phyloP scores from a whole-genome alignment of 2,113 vertebrate species.

The Pluvialis apricaria region DNA sequence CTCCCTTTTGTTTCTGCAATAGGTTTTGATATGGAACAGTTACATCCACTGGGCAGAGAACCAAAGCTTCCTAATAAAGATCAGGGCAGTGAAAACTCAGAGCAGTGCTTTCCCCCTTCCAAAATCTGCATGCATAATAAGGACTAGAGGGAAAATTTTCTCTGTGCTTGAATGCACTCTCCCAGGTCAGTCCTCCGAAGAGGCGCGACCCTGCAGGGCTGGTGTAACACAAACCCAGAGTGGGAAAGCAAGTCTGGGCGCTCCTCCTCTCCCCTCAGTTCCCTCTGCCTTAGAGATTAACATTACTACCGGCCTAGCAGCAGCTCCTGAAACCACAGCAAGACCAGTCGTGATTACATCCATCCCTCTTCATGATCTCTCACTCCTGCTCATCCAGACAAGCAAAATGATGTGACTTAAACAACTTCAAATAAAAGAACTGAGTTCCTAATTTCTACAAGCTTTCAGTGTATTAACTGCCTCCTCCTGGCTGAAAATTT shows the following conservation, averaged over 20 bases:
- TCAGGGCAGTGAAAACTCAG: neutral
- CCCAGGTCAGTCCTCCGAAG: neutral
- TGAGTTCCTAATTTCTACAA: neutral
- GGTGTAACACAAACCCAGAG: neutral
- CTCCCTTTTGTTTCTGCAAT: neutral
- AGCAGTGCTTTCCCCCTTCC: neutral
- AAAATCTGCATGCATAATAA: neutral
- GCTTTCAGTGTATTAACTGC: neutral
- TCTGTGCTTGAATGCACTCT: neutral
- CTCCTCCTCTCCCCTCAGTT: neutral
- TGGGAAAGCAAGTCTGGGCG: neutral
- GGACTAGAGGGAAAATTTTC: neutral
- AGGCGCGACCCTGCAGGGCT: neutral
- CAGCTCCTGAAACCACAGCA: neutral
- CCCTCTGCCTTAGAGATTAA: neutral
- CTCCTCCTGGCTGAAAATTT: neutral
- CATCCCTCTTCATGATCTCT: neutral
- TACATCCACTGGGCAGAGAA: neutral
- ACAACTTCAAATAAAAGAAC: neutral
- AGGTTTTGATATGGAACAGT: neutral
- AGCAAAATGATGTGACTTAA: neutral
- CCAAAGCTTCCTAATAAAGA: neutral
- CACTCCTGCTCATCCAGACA: neutral
- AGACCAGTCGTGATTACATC: neutral
- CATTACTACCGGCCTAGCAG: fast-evolving